phyloP scores from a whole-genome alignment of 2,797 vertebrate genomes.

The Meriones psammophilus region DNA sequence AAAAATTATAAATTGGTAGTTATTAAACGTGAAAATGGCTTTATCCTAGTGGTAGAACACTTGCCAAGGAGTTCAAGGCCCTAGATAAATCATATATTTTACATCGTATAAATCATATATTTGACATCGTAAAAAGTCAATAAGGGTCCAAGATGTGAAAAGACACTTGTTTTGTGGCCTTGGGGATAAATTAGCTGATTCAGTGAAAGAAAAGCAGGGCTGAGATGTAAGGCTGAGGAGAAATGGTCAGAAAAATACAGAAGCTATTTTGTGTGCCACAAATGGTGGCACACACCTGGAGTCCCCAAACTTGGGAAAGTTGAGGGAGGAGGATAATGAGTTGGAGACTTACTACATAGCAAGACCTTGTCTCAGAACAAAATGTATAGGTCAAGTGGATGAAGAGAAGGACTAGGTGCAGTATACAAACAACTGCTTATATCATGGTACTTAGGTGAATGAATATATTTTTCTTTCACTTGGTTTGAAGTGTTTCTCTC shows the following conservation, averaged over 20 bases:
- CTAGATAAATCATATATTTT: neutral
- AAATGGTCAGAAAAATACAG: neutral
- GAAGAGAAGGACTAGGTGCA: neutral
- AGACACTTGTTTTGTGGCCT: conserved; percentile 24
- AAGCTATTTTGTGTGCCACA: neutral
- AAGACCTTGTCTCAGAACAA: neutral
- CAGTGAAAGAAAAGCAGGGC: neutral
- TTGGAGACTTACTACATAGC: neutral
- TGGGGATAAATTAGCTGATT: conserved; percentile 15
- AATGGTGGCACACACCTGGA: neutral
- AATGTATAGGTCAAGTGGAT: neutral
- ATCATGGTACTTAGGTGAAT: neutral
- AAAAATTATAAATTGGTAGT: neutral
- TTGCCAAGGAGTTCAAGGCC: neutral
- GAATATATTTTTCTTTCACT: conserved; percentile 44
- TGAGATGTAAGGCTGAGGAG: conserved; percentile 3
- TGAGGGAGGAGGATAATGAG: neutral
- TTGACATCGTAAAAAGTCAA: neutral
- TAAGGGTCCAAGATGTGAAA: neutral
- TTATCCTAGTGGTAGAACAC: neutral
- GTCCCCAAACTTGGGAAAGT: too few relatives aligned
- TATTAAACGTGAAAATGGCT: neutral
- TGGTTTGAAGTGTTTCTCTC: conserved; percentile 13
- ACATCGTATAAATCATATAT: too few relatives aligned
- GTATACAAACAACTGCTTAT: conserved; percentile 14